phyloP scores from a whole-genome alignment of 2,888 invertebrate genomes.

The Blera fallax region DNA sequence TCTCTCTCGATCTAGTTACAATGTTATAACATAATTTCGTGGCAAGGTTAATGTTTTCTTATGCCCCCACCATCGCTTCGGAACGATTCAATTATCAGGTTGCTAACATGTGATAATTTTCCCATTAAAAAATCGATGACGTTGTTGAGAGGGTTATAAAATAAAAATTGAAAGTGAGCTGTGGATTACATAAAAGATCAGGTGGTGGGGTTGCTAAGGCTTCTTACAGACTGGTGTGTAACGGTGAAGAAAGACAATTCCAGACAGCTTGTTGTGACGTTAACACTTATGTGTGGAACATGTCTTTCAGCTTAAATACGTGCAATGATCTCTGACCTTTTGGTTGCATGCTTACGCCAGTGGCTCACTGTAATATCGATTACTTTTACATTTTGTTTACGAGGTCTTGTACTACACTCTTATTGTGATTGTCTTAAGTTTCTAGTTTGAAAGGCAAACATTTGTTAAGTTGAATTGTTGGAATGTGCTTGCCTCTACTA shows the following conservation, averaged over 20 bases:
- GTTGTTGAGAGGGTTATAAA: background rate
- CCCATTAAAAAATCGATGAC: constrained; percentile 36
- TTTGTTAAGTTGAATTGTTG: too few species aligned
- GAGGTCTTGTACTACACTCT: too few species aligned
- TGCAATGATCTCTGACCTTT: background rate
- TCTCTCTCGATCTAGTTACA: background rate
- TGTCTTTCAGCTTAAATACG: background rate
- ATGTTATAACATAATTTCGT: background rate
- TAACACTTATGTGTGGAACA: background rate
- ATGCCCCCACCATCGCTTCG: background rate
- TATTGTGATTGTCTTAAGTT: too few species aligned
- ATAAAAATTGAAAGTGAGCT: background rate
- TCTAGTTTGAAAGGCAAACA: too few species aligned
- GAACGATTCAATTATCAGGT: constrained; percentile 31
- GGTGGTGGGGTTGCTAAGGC: background rate
- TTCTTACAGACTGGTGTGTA: background rate
- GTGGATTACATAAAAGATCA: background rate
- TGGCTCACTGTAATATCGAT: background rate
- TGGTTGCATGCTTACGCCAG: background rate
- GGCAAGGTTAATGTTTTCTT: constrained; percentile 23
- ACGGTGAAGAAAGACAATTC: background rate
- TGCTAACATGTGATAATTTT: constrained; percentile 43
- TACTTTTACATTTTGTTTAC: too few species aligned
- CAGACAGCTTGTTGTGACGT: background rate
- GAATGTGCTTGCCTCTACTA: too few species aligned